Percentiles rank a stretch among this genome's conserved stretches.
Conservation (phyloP, 2,797 vertebrate species). For the Emys orbicularis region DNA sequence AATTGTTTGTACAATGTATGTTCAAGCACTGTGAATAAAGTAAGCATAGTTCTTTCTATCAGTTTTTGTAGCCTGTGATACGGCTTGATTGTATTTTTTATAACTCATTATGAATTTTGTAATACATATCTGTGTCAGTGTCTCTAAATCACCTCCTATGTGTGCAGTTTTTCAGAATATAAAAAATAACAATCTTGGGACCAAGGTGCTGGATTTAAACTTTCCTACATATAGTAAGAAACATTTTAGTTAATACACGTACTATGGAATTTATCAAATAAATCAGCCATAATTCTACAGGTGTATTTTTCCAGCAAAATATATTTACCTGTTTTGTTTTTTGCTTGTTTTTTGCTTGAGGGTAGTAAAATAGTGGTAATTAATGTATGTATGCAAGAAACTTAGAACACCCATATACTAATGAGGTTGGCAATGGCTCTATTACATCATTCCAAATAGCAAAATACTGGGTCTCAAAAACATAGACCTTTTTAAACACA, state of each 20-base stretch:
- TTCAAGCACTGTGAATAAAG: slow-evolving; percentile 33
- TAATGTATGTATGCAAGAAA: not conserved
- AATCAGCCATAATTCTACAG: not conserved
- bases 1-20: slow-evolving; percentile 22
- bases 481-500: slow-evolving; percentile 19
- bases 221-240: not conserved
- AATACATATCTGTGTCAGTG: not conserved
- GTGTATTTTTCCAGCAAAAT: not conserved
- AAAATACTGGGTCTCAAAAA: slow-evolving; percentile 46
- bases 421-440: slow-evolving; percentile 35
- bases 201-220: not conserved
- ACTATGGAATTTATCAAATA: not conserved
- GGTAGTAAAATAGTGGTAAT: not conserved
- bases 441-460: slow-evolving; percentile 19
- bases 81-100: slow-evolving; percentile 44
- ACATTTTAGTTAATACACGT: accelerated
- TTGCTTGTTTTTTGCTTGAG: not conserved
- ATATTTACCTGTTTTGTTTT: not conserved
- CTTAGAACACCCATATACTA: not conserved
- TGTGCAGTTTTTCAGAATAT: slow-evolving; percentile 4
- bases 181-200: slow-evolving; percentile 10
- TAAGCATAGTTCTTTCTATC: slow-evolving; percentile 3
- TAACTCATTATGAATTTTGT: not conserved
- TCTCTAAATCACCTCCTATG: not conserved
- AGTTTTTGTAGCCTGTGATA: slow-evolving; percentile 17